Conservation (phyloP, 2,797 vertebrate species). For the Hypotaenidia philippensis region DNA sequence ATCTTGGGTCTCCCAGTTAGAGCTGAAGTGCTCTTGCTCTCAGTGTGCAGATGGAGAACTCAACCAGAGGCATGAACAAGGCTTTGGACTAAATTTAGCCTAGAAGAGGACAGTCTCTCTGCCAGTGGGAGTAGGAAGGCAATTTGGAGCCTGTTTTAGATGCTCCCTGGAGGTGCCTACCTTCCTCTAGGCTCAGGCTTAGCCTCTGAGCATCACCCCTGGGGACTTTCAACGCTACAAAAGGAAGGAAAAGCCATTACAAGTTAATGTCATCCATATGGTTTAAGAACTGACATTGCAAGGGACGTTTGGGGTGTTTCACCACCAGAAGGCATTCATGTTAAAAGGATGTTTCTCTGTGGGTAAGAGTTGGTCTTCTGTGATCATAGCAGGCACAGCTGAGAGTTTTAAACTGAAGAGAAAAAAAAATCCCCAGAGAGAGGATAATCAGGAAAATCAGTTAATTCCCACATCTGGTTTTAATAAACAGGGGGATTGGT, state of each 20-base stretch:
- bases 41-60: background rate
- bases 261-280: constrained; percentile 31
- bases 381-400: background rate
- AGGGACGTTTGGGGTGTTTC: background rate
- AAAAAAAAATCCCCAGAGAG: background rate
- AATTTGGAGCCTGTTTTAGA: constrained; percentile 2
- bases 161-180: background rate
- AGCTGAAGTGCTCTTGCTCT: background rate
- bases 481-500: background rate
- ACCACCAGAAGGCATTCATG: background rate
- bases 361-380: background rate
- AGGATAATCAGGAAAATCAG: constrained; percentile 4
- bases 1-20: background rate
- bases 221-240: background rate
- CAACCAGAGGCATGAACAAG: background rate
- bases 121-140: background rate
- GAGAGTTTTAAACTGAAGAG: background rate
- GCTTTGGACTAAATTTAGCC: constrained; percentile 4
- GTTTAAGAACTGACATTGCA: background rate
- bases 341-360: background rate
- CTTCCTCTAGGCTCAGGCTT: background rate
- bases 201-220: background rate
- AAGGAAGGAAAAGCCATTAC: constrained; percentile 31
- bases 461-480: constrained; percentile 11
- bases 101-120: background rate